phyloP scores from a whole-genome alignment of 1,140 invertebrate species.

The Andrena cerasifolii region DNA sequence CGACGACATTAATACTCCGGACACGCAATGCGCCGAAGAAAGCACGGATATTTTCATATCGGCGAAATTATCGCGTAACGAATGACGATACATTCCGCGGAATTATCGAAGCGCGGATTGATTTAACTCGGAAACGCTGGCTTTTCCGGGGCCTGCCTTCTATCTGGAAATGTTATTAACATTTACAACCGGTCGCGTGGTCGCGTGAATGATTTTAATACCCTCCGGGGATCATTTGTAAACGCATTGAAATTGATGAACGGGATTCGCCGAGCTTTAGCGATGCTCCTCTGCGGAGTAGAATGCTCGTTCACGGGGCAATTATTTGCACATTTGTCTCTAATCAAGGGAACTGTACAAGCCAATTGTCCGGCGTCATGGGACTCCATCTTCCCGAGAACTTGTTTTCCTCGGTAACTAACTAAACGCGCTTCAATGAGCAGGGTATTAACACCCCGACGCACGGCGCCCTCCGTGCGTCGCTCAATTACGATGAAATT shows the following conservation, averaged over 20 bases:
- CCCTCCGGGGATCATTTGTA: not conserved
- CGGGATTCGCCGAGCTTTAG: not conserved
- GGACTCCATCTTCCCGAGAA: not conserved
- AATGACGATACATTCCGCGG: not conserved
- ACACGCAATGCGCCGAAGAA: conserved; percentile 10
- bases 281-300: not conserved
- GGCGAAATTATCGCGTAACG: not conserved
- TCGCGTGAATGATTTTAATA: conserved; percentile 5
- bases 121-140: not conserved
- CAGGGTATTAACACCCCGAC: not conserved
- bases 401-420: not conserved
- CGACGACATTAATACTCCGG: conserved; percentile 13
- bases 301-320: no score
- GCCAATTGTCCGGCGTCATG: not conserved
- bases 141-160: not conserved
- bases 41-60: not conserved
- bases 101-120: not conserved
- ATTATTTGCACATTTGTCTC: no score
- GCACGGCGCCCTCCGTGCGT: not conserved
- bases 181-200: not conserved
- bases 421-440: not conserved
- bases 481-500: conserved; percentile 25
- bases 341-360: not conserved
- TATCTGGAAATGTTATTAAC: conserved; percentile 7
- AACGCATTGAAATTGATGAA: not conserved